Base-by-base conservation (phyloP, 2,797 vertebrate genomes). In the Calcarius lapponicus region DNA sequence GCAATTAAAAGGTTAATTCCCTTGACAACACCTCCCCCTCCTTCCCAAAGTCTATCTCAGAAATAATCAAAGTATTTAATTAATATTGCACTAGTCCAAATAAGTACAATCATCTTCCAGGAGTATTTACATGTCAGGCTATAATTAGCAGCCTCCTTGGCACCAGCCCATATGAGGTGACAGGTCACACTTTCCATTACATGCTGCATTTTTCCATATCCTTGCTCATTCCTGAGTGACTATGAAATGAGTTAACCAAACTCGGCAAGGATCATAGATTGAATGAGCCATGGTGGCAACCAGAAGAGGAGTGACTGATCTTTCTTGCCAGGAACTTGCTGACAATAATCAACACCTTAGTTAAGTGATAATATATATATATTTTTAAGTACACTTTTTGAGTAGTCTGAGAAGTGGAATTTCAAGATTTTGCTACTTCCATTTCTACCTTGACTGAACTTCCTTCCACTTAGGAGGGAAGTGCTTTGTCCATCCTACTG, bases 1-100 rank as follows among this genome's bases (percentile, higher is more conserved):
- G 90, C 47, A 90, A 34, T 70, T 32, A 80, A 92, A 88, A 82
- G 53, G 90, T 95, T 96, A 86, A 91, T 66, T 92, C 53, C 34
- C 45, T 43, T 80, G 40, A 73, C 28, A 90, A 54, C 25, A 8
- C 50, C 32, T 67, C 43, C 43, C 19, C 9, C 38, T 83, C 58
- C 56, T 70, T 90, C 47, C 40, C 31, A 34, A 84, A 89, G 73
- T 40, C 90, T 95, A 34, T 84, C 80, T 94, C 78, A 93, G 71
- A 95, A 92, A 96, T 92, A 96, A 97, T 95, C 83, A 85, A 94
- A 94, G 71, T 88, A 78, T 93, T 93, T 80, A 95, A 96, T 96
- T 93, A 94, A 86, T 96, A 88, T 60, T 84, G 60, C 78, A 80
- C 58, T 76, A 71, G 86, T 96, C 90, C 94, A 96, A 96, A 93